phyloP scores from a whole-genome alignment of 1,140 invertebrate genomes.

The Dinothrombium tinctorium region DNA sequence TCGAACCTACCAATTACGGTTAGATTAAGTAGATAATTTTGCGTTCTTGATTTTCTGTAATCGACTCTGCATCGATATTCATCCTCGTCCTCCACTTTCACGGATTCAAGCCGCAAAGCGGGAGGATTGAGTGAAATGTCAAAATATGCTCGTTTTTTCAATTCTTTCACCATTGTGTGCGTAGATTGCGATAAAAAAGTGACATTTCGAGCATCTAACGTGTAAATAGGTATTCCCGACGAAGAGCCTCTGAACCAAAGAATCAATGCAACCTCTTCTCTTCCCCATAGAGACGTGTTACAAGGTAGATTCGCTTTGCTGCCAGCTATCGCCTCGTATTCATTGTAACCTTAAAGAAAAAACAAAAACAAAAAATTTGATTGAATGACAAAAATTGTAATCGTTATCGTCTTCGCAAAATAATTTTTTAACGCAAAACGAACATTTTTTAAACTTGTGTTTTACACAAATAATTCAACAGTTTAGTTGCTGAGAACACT shows the following conservation, averaged over 20 bases:
- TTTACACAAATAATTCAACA: no score
- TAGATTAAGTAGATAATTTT: slow-evolving; percentile 12
- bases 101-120: slow-evolving; percentile 43
- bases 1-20: slow-evolving; percentile 14
- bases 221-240: slow-evolving; percentile 15
- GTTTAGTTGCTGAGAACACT: no score
- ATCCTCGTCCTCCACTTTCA: slow-evolving; percentile 51
- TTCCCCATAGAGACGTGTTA: slow-evolving; percentile 39
- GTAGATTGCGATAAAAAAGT: slow-evolving; percentile 1
- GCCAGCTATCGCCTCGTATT: slow-evolving; percentile 34
- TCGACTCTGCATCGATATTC: slow-evolving; percentile 70
- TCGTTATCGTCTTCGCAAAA: no score
- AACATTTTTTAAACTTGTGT: no score
- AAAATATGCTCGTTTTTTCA: slow-evolving; percentile 11
- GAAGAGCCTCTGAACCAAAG: slow-evolving; percentile 51
- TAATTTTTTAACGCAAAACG: no score
- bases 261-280: slow-evolving; percentile 48
- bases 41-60: slow-evolving; percentile 61
- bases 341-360: slow-evolving; percentile 13
- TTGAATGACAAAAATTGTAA: no score
- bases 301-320: slow-evolving; percentile 48
- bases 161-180: slow-evolving; percentile 6
- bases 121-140: slow-evolving; percentile 27
- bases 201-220: slow-evolving; percentile 11
- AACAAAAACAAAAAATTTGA: no score